phyloP scores from a whole-genome alignment of 2,113 vertebrate species.

The Arenaria interpres region DNA sequence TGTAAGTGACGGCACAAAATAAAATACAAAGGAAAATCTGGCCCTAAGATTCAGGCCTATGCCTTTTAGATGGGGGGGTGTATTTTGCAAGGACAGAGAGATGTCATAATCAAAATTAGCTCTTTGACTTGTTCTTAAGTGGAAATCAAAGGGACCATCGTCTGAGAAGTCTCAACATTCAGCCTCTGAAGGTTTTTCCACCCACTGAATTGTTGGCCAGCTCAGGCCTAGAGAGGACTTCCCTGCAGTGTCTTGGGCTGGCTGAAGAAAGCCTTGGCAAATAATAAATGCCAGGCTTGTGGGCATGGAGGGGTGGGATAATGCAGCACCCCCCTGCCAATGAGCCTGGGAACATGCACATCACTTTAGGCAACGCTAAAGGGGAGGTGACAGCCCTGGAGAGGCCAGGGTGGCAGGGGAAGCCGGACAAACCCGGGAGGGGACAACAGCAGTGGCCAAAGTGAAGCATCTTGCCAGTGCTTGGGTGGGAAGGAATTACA shows the following conservation, averaged over 20 bases:
- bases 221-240: not conserved
- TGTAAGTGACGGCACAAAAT: not conserved
- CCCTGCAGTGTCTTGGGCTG: not conserved
- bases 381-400: not conserved
- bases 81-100: slow-evolving; percentile 27
- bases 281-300: not conserved
- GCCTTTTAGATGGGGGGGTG: not conserved
- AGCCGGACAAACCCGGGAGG: rapidly evolving
- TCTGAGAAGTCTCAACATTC: not conserved
- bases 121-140: not conserved
- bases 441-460: not conserved
- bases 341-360: not conserved
- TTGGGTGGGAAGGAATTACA: not conserved
- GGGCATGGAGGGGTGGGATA: not conserved
- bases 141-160: not conserved
- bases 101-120: not conserved
- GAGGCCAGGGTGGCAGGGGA: not conserved
- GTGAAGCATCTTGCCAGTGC: rapidly evolving
- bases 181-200: not conserved
- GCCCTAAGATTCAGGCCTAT: not conserved
- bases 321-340: not conserved
- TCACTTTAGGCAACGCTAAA: not conserved
- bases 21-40: not conserved
- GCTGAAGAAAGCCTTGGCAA: not conserved
- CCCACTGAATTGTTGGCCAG: not conserved